These are phyloP conservation scores for Anabacerthia variegaticeps DNA, from an alignment of 2,797 vertebrate species.

Conservation along the genomic window DNA sequence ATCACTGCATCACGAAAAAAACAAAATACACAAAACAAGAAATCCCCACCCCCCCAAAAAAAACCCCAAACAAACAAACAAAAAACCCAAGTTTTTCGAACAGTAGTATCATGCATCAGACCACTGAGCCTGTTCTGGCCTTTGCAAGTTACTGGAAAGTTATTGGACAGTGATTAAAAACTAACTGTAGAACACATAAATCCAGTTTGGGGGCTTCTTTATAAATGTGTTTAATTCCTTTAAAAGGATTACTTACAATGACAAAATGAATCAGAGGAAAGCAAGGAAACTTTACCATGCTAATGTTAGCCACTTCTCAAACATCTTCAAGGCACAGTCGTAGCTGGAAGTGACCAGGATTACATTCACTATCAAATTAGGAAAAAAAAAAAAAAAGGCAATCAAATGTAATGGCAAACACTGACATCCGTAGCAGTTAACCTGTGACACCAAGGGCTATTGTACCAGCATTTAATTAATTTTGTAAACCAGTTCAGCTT, in stretches of 20 bases:
- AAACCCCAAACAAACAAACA: background rate
- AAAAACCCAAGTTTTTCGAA: background rate
- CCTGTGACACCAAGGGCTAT: background rate
- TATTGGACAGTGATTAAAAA: background rate
- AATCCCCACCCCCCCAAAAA: background rate
- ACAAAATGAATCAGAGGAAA: background rate
- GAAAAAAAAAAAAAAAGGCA: background rate
- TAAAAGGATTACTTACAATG: background rate
- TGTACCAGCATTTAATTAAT: conserved; percentile 11
- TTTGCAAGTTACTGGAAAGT: background rate
- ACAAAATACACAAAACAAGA: background rate
- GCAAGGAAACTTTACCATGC: background rate
- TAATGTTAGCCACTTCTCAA: background rate
- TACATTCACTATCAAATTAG: background rate
- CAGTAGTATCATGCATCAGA: background rate
- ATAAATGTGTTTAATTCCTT: background rate
- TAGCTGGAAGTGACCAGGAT: background rate
- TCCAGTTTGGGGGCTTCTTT: background rate
- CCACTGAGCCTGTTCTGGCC: background rate
- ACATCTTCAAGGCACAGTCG: background rate
- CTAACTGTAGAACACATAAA: background rate
- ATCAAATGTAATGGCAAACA: background rate
- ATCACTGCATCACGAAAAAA: fast-evolving
- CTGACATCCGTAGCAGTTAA: background rate
- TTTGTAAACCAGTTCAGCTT: background rate